Conservation (phyloP, 2,113 vertebrate genomes). For the Chloropsis hardwickii region DNA sequence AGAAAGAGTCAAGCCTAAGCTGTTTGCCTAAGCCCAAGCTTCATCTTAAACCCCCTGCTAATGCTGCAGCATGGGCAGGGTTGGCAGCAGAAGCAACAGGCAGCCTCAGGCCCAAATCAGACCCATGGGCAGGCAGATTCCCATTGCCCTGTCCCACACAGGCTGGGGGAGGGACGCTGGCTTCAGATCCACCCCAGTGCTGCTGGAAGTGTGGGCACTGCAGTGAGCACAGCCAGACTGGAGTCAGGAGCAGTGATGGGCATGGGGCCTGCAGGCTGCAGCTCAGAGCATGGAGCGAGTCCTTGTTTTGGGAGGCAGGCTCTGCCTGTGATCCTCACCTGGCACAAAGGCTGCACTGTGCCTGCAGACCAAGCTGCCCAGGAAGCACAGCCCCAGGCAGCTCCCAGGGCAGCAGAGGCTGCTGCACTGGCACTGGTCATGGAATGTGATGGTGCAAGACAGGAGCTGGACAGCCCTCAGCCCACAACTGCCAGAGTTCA, state of each 20-base stretch:
- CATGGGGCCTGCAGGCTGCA: not conserved
- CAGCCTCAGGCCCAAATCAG: not conserved
- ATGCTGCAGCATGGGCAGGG: not conserved
- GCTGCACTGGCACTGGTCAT: not conserved
- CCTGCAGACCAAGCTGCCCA: not conserved
- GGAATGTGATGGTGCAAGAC: not conserved
- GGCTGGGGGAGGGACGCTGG: rapidly evolving
- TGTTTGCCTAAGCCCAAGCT: not conserved
- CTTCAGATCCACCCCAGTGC: not conserved
- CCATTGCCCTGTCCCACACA: not conserved
- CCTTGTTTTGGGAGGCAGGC: not conserved
- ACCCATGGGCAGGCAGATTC: not conserved
- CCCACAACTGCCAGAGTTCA: not conserved
- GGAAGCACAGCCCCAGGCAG: not conserved
- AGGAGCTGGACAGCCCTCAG: not conserved
- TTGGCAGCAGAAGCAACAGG: not conserved
- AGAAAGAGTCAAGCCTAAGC: conserved; percentile 20
- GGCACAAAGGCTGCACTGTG: not conserved
- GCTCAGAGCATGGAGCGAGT: not conserved
- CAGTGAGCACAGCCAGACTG: not conserved
- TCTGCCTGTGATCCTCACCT: not conserved
- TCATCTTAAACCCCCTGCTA: not conserved
- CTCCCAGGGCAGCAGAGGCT: not conserved
- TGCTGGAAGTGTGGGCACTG: not conserved
- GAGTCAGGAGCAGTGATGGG: not conserved